phyloP scores from a whole-genome alignment of 2,888 invertebrate species.

The Aporophyla lueneburgensis region DNA sequence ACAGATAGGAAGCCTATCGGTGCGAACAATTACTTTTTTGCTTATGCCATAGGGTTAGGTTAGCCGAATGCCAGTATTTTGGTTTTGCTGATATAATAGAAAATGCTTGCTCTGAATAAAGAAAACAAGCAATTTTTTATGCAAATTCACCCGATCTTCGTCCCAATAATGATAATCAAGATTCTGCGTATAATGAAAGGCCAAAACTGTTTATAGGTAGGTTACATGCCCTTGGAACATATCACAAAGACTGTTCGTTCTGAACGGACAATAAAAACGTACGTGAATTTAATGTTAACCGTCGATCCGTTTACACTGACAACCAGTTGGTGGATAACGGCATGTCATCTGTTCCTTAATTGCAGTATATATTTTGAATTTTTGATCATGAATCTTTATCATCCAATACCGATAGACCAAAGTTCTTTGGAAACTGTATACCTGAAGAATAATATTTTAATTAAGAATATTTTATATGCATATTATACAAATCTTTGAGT shows the following conservation, averaged over 20 bases:
- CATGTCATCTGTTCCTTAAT: slow-evolving; percentile 20
- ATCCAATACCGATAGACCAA: background rate
- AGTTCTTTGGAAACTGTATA: background rate
- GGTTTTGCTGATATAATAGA: background rate
- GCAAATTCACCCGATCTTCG: background rate
- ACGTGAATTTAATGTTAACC: slow-evolving; percentile 7
- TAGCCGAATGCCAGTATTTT: no score
- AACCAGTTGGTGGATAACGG: slow-evolving; percentile 21
- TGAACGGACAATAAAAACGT: slow-evolving; percentile 35
- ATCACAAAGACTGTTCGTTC: slow-evolving; percentile 31
- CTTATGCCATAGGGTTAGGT: no score
- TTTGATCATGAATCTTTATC: background rate
- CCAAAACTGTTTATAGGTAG: slow-evolving; percentile 25
- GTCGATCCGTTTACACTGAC: slow-evolving; percentile 6
- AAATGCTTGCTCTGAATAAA: background rate
- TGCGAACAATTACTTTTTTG: no score
- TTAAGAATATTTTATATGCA: background rate
- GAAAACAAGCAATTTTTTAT: background rate
- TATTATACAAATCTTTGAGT: background rate
- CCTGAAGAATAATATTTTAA: background rate
- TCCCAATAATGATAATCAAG: background rate
- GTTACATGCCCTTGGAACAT: slow-evolving; percentile 29
- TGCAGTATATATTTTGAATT: background rate
- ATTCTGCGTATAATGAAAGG: slow-evolving; percentile 4
- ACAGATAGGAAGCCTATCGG: no score